Base-by-base conservation (phyloP, 2,797 vertebrate genomes). In the Neomorphus geoffroyi region DNA sequence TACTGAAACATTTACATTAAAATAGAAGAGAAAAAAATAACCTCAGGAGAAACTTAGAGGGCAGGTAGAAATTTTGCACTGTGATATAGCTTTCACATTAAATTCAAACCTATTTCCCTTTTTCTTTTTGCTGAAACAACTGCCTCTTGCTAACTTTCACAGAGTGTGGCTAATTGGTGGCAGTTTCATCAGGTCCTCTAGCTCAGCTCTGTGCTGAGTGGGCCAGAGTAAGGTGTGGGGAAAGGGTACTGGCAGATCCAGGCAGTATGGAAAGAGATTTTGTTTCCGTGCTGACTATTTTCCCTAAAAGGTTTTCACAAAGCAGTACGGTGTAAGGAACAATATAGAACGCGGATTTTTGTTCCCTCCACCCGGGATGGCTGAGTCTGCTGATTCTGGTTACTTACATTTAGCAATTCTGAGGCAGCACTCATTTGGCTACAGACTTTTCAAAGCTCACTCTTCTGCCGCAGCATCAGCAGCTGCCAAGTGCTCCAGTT, bases 21-120 rank as follows among this genome's bases (percentile, higher is more conserved):
- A 70, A 94, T 43, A 87, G 53, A 94, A 92, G 69, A 86, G n/a
- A 81, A 65, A 84, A 64, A 86, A 89, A 95, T 74, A 88, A 88
- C 73, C 94, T 97, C 94, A 96, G 96, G 96, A 91, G 80, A 97
- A 96, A 94, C 67, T 54, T 86, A 91, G 70, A 85, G 96, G 96
- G 97, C 96, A 97, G 97, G 97, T 97, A 93, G 96, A 97, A 96
- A 96, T 97, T 97, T 97, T 98, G 96, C 98, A 97, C 98, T 97
- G 96, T 97, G 94, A 97, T 87, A 90, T 32, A 97, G 86, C 95
- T 94, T 96, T 96, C 93, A 48, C 67, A 17, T 96, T 93, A 41
- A 96, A 93, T 95, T 96, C 79, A 53, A 94, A 69, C 53, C 35
- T 82, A 27, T 87, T 95, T 92, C 62, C 26, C 3, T 32, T 28